phyloP scores from a whole-genome alignment of 2,113 vertebrate genomes.

The Lutjanus erythropterus region DNA sequence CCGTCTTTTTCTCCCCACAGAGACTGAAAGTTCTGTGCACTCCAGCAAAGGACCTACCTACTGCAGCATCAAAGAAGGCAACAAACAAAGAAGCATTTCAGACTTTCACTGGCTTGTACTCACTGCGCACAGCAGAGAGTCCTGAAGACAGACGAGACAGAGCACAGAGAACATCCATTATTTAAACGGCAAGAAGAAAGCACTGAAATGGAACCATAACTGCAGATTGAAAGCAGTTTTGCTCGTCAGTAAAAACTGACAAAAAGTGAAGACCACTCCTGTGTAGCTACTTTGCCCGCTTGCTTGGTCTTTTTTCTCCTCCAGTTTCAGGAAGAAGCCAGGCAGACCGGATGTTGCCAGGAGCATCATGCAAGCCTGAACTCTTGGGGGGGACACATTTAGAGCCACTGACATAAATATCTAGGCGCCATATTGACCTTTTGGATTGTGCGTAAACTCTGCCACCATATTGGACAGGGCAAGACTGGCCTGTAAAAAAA shows the following conservation, averaged over 20 bases:
- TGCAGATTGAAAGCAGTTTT: neutral
- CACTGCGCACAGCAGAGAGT: constrained; percentile 46
- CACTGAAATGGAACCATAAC: neutral
- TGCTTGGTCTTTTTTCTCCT: too few species aligned
- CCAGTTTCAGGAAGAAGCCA: too few species aligned
- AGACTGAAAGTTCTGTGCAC: constrained; percentile 78
- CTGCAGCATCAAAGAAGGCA: constrained; percentile 34
- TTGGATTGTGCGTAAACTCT: too few species aligned
- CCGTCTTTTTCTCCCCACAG: constrained; percentile 56
- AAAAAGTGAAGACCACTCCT: too few species aligned
- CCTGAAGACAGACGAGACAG: neutral
- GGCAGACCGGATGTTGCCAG: too few species aligned
- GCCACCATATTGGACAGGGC: too few species aligned
- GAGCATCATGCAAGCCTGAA: too few species aligned
- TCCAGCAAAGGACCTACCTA: constrained; percentile 75
- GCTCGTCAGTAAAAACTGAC: neutral
- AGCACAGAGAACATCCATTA: neutral
- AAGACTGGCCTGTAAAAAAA: too few species aligned
- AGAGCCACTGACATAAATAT: too few species aligned
- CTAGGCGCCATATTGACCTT: too few species aligned
- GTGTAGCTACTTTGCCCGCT: too few species aligned
- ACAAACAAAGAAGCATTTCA: constrained; percentile 60
- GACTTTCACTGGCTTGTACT: constrained; percentile 62
- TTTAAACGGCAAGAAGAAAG: constrained; percentile 20
- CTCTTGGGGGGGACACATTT: too few species aligned